Evolutionary conservation across 1,140 invertebrate genomes (phyloP), one percentile per base, ranked within the genome.

Genomic region (Agraylea sexmaculata): DNA sequence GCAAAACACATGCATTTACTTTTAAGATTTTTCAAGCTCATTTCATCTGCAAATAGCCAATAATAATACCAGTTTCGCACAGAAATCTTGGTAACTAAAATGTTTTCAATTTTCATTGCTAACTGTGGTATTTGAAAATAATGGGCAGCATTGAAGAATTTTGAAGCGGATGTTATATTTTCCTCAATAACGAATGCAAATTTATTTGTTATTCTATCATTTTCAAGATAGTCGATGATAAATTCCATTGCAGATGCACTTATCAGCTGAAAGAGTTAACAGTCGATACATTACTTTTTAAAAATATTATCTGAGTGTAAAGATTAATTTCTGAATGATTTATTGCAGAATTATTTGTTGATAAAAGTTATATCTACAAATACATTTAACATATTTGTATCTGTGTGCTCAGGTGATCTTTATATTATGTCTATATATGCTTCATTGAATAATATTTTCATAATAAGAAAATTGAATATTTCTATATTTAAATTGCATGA

Each of bases 121-220:
- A 49, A 33, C 5, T 25, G 4, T 3, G 20, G 13, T 17, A 49
- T 13, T 30, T 42, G 36, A 23, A 49, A 40, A 36, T 40, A 49
- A 27, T 37, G 40, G n/a, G 43, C 40, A 2, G 47, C 43, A 12
- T 40, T 23, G 4, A 49, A 36, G 19, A 40, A 13, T 22, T 49
- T 41, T n/a, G 4, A n/a, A 0, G 39, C 30, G 4, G 12, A 21
- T 32, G 32, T 34, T 22, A 49, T 27, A 32, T 32, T 25, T 21
- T 12, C 6, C n/a, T 43, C 18, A 12, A 40, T 19, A 19, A 43
- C n/a, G n/a, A n/a, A n/a, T n/a, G n/a, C n/a, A n/a, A n/a, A n/a
- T n/a, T n/a, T n/a, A n/a, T n/a, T n/a, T n/a, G n/a, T n/a, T n/a
- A n/a, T 23, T 3, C n/a, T 29, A n/a, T 33, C 21, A 11, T 19